Conservation (phyloP, 2,888 invertebrate genomes). For the Latheticus oryzae region DNA sequence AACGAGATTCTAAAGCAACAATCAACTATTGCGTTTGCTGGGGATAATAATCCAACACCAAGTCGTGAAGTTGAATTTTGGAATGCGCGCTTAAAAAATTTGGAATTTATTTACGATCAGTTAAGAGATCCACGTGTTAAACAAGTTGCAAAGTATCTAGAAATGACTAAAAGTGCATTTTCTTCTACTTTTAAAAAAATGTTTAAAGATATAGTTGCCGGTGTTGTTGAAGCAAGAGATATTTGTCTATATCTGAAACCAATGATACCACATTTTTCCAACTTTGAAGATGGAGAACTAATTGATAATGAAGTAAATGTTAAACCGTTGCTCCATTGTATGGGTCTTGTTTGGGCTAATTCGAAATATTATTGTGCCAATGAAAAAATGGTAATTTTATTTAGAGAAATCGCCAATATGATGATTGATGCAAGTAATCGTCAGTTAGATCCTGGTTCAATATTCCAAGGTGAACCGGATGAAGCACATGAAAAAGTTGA, state of each 20-base stretch:
- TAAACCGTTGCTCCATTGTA: conserved; percentile 80
- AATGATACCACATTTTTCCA: conserved; percentile 76
- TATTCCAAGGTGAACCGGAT: conserved; percentile 85
- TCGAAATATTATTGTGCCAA: conserved; percentile 68
- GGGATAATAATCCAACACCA: conserved; percentile 79
- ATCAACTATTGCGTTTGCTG: conserved; percentile 76
- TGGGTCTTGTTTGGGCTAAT: conserved; percentile 87
- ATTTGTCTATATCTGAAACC: conserved; percentile 84
- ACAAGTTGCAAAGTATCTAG: conserved; percentile 79
- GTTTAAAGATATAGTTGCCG: conserved; percentile 82
- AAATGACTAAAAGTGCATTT: conserved; percentile 84
- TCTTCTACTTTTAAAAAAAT: conserved; percentile 80
- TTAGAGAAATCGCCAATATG: conserved; percentile 84
- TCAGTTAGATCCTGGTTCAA: conserved; percentile 80
- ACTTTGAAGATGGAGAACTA: conserved; percentile 78
- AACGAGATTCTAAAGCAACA: conserved; percentile 83
- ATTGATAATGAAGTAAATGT: conserved; percentile 71
- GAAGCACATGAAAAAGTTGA: conserved; percentile 59
- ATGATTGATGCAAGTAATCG: conserved; percentile 80
- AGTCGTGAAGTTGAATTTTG: conserved; percentile 83
- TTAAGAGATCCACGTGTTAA: conserved; percentile 84
- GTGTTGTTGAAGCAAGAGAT: conserved; percentile 86
- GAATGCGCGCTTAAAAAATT: conserved; percentile 79
- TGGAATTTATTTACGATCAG: conserved; percentile 90
- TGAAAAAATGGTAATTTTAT: conserved; percentile 75